Evolutionary conservation across 1,140 invertebrate genomes (phyloP).

Genomic region (Oncopodura yosiiana): DNA sequence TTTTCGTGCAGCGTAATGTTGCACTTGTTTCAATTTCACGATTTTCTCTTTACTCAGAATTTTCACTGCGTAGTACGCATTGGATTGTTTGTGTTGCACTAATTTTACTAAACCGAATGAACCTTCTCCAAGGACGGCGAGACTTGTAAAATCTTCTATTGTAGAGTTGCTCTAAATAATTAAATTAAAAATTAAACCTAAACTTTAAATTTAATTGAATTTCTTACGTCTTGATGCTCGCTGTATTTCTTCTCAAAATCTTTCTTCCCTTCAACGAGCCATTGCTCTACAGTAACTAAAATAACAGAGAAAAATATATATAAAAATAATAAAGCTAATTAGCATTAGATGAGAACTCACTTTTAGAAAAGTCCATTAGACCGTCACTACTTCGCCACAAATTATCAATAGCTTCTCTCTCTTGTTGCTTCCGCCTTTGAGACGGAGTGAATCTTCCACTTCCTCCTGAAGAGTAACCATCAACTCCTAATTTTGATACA

Average conservation of each 20-base stretch:
- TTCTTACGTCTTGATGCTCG: slow-evolving; percentile 54
- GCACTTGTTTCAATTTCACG: slow-evolving; percentile 71
- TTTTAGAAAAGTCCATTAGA: too few species aligned
- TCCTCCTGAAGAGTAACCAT: too few species aligned
- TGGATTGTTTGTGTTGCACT: slow-evolving; percentile 85
- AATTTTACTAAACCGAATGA: slow-evolving; percentile 99
- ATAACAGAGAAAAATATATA: too few species aligned
- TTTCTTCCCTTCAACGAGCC: slow-evolving; percentile 93
- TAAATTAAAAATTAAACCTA: slow-evolving; percentile 7
- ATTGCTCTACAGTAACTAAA: slow-evolving; percentile 84
- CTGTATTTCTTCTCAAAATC: slow-evolving; percentile 99
- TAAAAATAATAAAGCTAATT: too few species aligned
- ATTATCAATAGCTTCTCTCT: too few species aligned
- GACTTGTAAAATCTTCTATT: slow-evolving; percentile 93
- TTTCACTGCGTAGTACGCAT: slow-evolving; percentile 76
- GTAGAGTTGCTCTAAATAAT: slow-evolving; percentile 60
- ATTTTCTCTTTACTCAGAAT: slow-evolving; percentile 77
- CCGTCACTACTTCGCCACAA: too few species aligned
- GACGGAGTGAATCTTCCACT: too few species aligned
- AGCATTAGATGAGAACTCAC: too few species aligned
- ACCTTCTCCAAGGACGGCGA: slow-evolving; percentile 97
- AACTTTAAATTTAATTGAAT: not conserved
- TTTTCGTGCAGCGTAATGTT: slow-evolving; percentile 76
- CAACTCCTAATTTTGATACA: too few species aligned
- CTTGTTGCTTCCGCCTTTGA: too few species aligned